Evolutionary conservation across 2,797 vertebrate genomes (phyloP).

Genomic region (Microtus agrestis): DNA sequence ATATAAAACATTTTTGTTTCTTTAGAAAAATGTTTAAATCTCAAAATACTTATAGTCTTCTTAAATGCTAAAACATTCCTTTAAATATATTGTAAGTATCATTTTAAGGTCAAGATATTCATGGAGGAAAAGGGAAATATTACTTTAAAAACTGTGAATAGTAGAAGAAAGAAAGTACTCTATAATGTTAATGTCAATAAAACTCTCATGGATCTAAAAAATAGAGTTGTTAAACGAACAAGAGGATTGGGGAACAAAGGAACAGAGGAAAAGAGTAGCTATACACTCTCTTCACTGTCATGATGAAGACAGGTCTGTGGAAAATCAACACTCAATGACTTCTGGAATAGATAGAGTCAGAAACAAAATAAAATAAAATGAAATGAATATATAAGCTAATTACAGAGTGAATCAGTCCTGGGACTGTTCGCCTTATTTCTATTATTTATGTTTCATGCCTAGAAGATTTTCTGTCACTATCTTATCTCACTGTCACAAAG

Average conservation of each 20-base stretch:
- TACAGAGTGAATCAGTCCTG: constrained; percentile 21
- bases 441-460: not conserved
- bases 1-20: constrained; percentile 37
- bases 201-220: not conserved
- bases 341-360: constrained; percentile 7
- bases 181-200: not conserved
- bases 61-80: constrained; percentile 36
- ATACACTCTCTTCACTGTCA: constrained; percentile 9
- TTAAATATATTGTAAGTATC: constrained; percentile 53
- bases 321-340: constrained; percentile 56
- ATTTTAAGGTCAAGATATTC: constrained; percentile 58
- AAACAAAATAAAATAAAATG: too few species aligned
- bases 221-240: constrained; percentile 47
- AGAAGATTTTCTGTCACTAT: constrained; percentile 1
- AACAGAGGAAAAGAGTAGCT: constrained; percentile 24
- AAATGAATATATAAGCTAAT: constrained; percentile 17
- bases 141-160: constrained; percentile 19
- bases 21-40: constrained; percentile 38
- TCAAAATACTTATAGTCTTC: not conserved
- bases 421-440: not conserved
- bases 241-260: constrained; percentile 29
- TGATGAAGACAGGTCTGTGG: not conserved
- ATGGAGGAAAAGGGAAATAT: not conserved
- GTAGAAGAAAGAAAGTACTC: not conserved
- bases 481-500: constrained; percentile 26